Evolutionary conservation across 2,113 vertebrate genomes (phyloP), one percentile per base, ranked within the genome.

Genomic region (Xenopus laevis): DNA sequence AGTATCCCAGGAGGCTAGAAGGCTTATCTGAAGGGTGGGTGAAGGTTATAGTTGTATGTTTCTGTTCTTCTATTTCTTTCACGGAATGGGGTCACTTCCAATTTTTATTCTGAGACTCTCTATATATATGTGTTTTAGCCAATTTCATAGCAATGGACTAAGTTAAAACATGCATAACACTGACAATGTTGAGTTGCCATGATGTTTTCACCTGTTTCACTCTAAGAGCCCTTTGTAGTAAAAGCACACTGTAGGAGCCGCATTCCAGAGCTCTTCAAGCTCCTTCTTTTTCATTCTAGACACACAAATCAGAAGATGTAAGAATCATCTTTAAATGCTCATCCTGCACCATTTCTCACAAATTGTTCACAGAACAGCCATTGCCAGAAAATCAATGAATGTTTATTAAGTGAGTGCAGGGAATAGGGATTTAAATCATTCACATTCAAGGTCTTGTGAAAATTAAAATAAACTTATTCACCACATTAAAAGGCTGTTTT

Each of bases 321-420:
- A 72, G 47, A 72, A 72, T 18, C 57, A 12, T 57, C 27, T 65
- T 57, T 58, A 45, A 65, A 73, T 57, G 33, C 16, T 58, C 58
- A 52, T 66, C 63, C 40, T 59, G 44, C 17, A 40, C 33, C 15
- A 17, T 20, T 47, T 73, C n/a, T 46, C 53, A 58, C 13, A 65
- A 53, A 72, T 44, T 40, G 27, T 4, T 55, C 27, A 21, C 20
- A 21, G 21, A 55, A 7, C 47, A 50, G 20, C 55, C 12, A 18
- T 57, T 13, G 15, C 11, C 53, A 52, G 30, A 57, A 12, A 50
- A 57, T 72, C 30, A 45, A 27, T 72, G 33, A 40, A 40, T 55
- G 10, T 55, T 55, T 65, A 40, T 23, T 65, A 72, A 65, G 12
- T 11, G 27, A 65, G 27, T 16, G 13, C n/a, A 44, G 20, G 33